Conservation (phyloP, 2,113 vertebrate species). For the Nycticebus coucang region DNA sequence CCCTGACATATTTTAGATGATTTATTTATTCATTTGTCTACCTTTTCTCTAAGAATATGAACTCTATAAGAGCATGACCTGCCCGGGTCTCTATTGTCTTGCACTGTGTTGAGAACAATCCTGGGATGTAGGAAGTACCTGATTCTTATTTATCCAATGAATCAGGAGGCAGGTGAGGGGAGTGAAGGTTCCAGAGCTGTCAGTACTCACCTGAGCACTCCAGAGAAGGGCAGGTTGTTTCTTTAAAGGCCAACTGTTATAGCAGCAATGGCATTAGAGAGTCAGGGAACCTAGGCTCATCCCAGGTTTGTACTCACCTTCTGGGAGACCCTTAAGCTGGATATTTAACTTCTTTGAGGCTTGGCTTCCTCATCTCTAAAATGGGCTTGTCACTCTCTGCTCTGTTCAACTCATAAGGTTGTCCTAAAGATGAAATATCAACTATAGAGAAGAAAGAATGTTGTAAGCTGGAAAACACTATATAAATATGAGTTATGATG, state of each 20-base stretch:
- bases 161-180: background rate
- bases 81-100: background rate
- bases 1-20: background rate
- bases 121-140: background rate
- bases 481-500: background rate
- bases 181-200: background rate
- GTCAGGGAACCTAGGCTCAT: background rate
- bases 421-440: background rate
- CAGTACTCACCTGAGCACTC: background rate
- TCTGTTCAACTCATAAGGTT: background rate
- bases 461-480: background rate
- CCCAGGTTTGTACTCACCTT: background rate
- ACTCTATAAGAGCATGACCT: background rate
- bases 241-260: background rate
- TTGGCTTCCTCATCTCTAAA: constrained; percentile 13
- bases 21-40: background rate
- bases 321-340: background rate
- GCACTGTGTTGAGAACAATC: background rate
- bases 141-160: background rate
- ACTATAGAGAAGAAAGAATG: background rate
- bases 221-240: background rate
- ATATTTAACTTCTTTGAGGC: background rate
- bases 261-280: background rate
- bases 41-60: background rate
- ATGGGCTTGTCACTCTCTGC: background rate